Evolutionary conservation across 2,888 invertebrate species (phyloP), one percentile per base, ranked within the genome.

Genomic region (Anthrax anthrax): DNA sequence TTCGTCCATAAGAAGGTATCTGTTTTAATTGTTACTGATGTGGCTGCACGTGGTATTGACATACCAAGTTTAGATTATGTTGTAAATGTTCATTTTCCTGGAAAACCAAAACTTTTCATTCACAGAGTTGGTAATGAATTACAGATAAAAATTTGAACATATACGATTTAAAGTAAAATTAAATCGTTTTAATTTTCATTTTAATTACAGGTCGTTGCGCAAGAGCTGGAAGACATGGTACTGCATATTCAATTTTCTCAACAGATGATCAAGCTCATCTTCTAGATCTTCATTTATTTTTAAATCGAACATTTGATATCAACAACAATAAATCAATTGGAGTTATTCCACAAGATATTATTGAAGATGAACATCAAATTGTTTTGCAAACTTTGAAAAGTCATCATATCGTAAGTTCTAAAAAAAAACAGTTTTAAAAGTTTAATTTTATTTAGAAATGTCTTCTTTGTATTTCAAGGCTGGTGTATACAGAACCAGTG

Each of bases 21-120:
- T 18, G 86, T 92, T 17, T 71, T 99, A 42, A 71, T 99, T 18
- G 97, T 97, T 0, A 99, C 98, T 0, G 98, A 99, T 69, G 83
- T 99, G 2, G 98, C 98, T 0, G 98, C 98, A 0, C 75, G 98
- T 61, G 98, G 98, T 52, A 84, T 99, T 48, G 98, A 99, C 65
- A 87, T 99, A 58, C 98, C 98, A 0, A 78, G 87, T 50, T 69
- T 99, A 54, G 97, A 98, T 61, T 90, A 84, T 53, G 97, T 97
- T 34, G 86, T 99, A 46, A 99, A 99, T 67, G 88, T 83, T 59
- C 88, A 97, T 72, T 98, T 99, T 63, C 97, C 98, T 0, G 86
- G 91, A 0, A 96, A 92, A 64, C 81, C 94, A 0, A 99, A 99
- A 69, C 72, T 99, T 18, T 99, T 96, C 70, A 88, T 99, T 23